Evolutionary conservation across 2,797 vertebrate species (phyloP).

Genomic region (Phoeniculus purpureus): DNA sequence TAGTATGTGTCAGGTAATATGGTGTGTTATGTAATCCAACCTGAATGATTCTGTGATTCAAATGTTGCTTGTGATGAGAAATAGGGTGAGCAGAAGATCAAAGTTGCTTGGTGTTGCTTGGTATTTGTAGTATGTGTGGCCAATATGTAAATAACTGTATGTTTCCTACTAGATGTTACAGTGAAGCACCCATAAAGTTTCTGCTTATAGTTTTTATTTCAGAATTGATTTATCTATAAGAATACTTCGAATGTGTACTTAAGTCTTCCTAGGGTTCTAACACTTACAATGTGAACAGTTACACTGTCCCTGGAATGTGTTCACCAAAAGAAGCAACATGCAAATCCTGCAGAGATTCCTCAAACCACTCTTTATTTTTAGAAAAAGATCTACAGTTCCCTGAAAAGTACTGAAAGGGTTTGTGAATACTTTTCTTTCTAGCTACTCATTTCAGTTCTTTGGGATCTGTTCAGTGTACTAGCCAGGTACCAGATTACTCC

Average conservation of each 20-base stretch:
- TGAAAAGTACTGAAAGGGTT: background rate
- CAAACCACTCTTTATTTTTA: background rate
- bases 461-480: background rate
- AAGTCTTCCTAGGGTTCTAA: background rate
- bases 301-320: background rate
- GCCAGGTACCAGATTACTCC: background rate
- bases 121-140: background rate
- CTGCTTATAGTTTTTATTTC: background rate
- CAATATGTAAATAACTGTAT: background rate
- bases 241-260: accelerated
- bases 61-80: background rate
- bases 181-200: background rate
- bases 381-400: background rate
- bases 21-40: too few relatives aligned
- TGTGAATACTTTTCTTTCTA: background rate
- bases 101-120: background rate
- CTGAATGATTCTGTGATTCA: too few relatives aligned
- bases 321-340: background rate
- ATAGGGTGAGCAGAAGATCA: background rate
- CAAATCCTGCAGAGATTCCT: background rate
- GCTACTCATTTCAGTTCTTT: background rate
- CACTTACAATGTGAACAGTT: background rate
- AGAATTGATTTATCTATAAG: background rate
- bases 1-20: background rate
- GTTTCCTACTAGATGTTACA: background rate